Conservation (phyloP, 2,888 invertebrate species). For the Mongoloraphidia duomilia region DNA sequence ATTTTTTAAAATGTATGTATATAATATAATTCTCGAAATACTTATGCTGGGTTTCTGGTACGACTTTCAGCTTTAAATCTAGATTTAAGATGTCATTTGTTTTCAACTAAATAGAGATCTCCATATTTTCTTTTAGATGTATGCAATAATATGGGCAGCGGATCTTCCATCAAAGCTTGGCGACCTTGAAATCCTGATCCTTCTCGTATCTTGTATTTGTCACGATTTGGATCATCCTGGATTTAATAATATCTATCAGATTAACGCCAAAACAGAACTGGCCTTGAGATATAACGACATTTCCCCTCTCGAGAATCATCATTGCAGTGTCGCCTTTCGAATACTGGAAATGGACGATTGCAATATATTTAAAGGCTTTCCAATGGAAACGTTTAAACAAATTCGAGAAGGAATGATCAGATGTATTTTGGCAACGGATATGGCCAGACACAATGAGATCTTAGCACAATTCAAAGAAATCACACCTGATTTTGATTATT, state of each 20-base stretch:
- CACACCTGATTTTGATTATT: conserved; percentile 49
- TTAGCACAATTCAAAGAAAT: conserved; percentile 54
- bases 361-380: conserved; percentile 61
- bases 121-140: conserved; percentile 48
- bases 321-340: conserved; percentile 71
- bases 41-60: too few relatives aligned
- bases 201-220: conserved; percentile 66
- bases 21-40: too few relatives aligned
- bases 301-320: conserved; percentile 74
- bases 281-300: conserved; percentile 72
- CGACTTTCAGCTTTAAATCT: too few relatives aligned
- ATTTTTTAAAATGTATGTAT: not conserved
- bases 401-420: conserved; percentile 67
- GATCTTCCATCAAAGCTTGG: conserved; percentile 55
- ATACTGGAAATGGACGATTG: conserved; percentile 65
- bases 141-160: conserved; percentile 61
- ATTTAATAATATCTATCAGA: conserved; percentile 66
- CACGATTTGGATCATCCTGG: conserved; percentile 70
- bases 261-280: conserved; percentile 69
- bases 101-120: too few relatives aligned
- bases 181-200: conserved; percentile 58
- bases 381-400: conserved; percentile 42
- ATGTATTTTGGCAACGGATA: conserved; percentile 62
- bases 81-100: too few relatives aligned
- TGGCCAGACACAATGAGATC: conserved; percentile 68